Evolutionary conservation across 2,888 invertebrate genomes (phyloP).

Genomic region (Zelleria hepariella): DNA sequence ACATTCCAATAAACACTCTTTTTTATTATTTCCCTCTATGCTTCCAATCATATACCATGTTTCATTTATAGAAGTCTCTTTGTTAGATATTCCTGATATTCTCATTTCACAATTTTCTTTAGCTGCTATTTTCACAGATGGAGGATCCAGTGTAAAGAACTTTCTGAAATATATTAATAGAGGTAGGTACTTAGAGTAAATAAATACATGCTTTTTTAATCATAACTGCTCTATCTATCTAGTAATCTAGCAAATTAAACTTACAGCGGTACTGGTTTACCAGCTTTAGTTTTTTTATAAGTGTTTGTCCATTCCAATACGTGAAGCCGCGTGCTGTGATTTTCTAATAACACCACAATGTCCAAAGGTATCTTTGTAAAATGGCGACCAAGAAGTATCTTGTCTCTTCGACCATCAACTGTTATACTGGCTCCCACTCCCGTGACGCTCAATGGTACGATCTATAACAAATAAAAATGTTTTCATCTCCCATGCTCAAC

Average conservation of each 20-base stretch:
- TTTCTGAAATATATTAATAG: conserved; percentile 30
- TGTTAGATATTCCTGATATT: conserved; percentile 47
- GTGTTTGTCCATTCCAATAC: conserved; percentile 66
- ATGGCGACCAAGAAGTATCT: conserved; percentile 73
- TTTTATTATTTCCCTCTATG: conserved; percentile 66
- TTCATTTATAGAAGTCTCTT: conserved; percentile 58
- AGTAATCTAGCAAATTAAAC: too few species aligned
- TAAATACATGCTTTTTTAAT: too few species aligned
- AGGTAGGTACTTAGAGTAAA: too few species aligned
- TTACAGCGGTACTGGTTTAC: conserved; percentile 37
- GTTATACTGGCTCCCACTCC: conserved; percentile 78
- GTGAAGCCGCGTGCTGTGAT: conserved; percentile 67
- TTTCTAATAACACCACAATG: conserved; percentile 60
- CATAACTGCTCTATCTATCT: too few species aligned
- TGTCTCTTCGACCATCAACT: conserved; percentile 72
- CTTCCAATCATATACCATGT: conserved; percentile 72
- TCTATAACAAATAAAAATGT: conserved; percentile 23
- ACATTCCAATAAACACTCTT: conserved; percentile 63
- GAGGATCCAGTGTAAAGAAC: conserved; percentile 61
- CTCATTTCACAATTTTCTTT: conserved; percentile 50
- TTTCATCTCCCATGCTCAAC: too few species aligned
- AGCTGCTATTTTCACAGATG: conserved; percentile 51
- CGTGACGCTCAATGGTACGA: conserved; percentile 66
- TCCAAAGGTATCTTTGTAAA: conserved; percentile 70
- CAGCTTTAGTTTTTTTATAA: conserved; percentile 47